Evolutionary conservation across 2,797 vertebrate species (phyloP).

Genomic region (Poecilia gillii): DNA sequence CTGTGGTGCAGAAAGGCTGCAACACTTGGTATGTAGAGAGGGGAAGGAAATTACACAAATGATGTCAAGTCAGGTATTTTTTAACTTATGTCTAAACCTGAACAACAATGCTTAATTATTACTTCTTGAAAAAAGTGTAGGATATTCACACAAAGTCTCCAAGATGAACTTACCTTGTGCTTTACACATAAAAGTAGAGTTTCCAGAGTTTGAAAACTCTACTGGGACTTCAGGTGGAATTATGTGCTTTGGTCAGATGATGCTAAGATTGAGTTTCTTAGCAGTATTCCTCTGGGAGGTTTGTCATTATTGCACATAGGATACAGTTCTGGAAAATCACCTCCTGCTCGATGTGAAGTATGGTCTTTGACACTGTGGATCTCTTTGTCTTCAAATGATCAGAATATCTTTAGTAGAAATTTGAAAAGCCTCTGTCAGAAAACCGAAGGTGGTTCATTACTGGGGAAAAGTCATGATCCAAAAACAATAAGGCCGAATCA

Average conservation of each 20-base stretch:
- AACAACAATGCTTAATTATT: not conserved
- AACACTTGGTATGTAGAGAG: conserved; percentile 84
- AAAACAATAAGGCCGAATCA: not conserved
- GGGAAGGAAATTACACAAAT: not conserved
- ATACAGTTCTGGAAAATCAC: too few relatives aligned
- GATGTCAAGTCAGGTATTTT: not conserved
- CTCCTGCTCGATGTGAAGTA: too few relatives aligned
- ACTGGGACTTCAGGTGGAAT: not conserved
- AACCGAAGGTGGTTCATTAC: not conserved
- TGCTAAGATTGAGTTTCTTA: too few relatives aligned
- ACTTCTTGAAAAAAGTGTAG: not conserved
- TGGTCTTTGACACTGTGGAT: not conserved
- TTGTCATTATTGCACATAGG: too few relatives aligned
- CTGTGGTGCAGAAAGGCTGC: conserved; percentile 78
- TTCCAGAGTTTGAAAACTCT: not conserved
- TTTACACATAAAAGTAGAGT: not conserved
- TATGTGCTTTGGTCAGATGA: not conserved
- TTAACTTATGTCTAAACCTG: not conserved
- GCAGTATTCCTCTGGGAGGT: too few relatives aligned
- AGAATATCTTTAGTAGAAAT: not conserved
- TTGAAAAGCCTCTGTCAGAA: not conserved
- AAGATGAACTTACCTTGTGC: not conserved
- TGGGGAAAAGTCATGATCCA: not conserved
- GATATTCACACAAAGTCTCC: not conserved
- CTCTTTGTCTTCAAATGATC: not conserved